phyloP scores from a whole-genome alignment of 92 coral and sea anemone genomes.

The Phymanthus crucifer region DNA sequence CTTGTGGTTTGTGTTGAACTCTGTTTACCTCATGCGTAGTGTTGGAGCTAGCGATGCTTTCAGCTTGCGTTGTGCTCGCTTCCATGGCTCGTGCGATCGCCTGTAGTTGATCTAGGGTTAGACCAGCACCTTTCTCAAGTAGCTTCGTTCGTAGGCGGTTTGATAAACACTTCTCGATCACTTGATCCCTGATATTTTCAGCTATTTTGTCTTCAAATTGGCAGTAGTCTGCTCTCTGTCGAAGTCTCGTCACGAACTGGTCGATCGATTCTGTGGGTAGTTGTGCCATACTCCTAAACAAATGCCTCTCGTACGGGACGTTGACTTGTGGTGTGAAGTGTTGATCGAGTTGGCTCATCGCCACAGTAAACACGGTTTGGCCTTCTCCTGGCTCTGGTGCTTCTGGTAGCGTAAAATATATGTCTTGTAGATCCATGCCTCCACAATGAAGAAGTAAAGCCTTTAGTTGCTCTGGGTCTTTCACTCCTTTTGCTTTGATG shows the following conservation, averaged over 20 bases:
- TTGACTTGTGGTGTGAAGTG: conserved; percentile 49
- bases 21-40: conserved; percentile 37
- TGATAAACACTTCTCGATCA: conserved; percentile 48
- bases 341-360: conserved; percentile 35
- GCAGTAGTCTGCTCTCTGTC: conserved; percentile 30
- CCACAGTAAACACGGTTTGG: conserved; percentile 47
- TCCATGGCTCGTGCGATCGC: conserved; percentile 57
- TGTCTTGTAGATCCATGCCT: conserved; percentile 67
- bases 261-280: conserved; percentile 22
- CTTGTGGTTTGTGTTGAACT: conserved; percentile 33
- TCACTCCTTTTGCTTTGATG: conserved; percentile 29
- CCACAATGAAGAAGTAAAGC: background rate
- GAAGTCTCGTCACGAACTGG: conserved; percentile 26
- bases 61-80: conserved; percentile 48
- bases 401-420: conserved; percentile 55
- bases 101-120: conserved; percentile 42
- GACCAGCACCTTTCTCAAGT: conserved; percentile 41
- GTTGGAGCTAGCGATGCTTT: conserved; percentile 23
- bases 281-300: conserved; percentile 40
- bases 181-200: conserved; percentile 57
- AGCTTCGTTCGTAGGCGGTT: conserved; percentile 30
- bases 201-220: conserved; percentile 8
- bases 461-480: conserved; percentile 6
- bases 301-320: conserved; percentile 61
- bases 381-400: conserved; percentile 55